Percentiles rank a stretch among this genome's conserved stretches.
Evolutionary conservation across 2,113 vertebrate genomes (phyloP).

Genomic region (Chloropsis cyanopogon): DNA sequence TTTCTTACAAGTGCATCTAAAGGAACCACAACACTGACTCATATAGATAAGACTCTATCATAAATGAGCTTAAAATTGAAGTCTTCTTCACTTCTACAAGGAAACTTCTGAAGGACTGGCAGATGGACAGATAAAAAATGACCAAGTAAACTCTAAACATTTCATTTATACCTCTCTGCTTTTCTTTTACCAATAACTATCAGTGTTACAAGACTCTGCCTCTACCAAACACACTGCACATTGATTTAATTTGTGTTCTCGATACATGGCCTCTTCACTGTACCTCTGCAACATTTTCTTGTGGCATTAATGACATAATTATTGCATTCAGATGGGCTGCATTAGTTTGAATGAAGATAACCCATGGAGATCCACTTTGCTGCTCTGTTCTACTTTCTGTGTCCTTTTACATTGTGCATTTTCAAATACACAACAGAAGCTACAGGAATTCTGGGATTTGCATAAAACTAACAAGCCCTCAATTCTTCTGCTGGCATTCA

Average conservation of each 20-base stretch:
- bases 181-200: not conserved
- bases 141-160: not conserved
- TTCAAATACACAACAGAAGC: conserved; percentile 54
- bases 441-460: conserved; percentile 49
- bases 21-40: not conserved
- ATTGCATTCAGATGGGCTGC: not conserved
- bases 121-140: not conserved
- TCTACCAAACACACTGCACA: not conserved
- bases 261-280: not conserved
- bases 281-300: not conserved
- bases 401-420: conserved; percentile 6
- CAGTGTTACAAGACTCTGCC: not conserved
- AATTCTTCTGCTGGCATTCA: conserved; percentile 40
- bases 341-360: not conserved
- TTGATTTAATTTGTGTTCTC: not conserved
- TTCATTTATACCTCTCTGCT: not conserved
- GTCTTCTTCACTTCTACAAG: not conserved
- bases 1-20: not conserved
- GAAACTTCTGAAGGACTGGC: not conserved
- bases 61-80: not conserved
- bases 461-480: conserved; percentile 46
- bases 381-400: conserved; percentile 2
- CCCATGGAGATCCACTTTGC: conserved; percentile 45
- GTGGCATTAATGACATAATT: conserved; percentile 39
- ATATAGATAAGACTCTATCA: not conserved